A percentile compares a stretch with the other conserved stretches of the same genome.
phyloP scores from a whole-genome alignment of 2,113 vertebrate species.

The Herpailurus yagouaroundi region DNA sequence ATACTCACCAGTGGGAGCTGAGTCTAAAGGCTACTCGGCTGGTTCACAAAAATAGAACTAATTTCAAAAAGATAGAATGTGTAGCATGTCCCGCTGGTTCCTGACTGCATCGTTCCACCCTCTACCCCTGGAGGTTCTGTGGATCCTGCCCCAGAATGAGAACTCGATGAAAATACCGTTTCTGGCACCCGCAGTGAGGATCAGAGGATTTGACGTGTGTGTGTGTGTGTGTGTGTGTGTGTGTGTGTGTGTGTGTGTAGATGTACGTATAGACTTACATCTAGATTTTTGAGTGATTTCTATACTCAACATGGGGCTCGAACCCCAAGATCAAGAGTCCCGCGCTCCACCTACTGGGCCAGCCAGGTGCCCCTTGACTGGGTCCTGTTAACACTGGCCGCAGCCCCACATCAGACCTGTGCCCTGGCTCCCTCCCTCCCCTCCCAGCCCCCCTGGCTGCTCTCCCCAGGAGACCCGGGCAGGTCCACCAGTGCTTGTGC shows the following conservation, averaged over 20 bases:
- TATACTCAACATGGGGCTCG: too few species aligned
- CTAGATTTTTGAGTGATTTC: too few species aligned
- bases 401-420: neutral
- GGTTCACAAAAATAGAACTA: neutral
- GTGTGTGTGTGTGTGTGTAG: too few species aligned
- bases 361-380: too few species aligned
- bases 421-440: neutral
- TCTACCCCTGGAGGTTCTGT: too few species aligned
- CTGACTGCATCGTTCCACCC: neutral
- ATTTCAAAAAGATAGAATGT: neutral
- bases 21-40: neutral
- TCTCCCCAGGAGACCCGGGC: accelerated
- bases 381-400: too few species aligned
- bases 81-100: neutral
- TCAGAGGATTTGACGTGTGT: too few species aligned
- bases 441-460: accelerated
- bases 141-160: neutral
- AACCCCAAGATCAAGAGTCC: too few species aligned
- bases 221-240: too few species aligned
- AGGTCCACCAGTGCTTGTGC: accelerated
- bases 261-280: too few species aligned
- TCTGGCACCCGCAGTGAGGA: accelerated
- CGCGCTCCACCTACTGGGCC: too few species aligned
- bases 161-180: neutral
- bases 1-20: neutral